Percentiles rank a stretch among this genome's conserved stretches.
Evolutionary conservation across 2,113 vertebrate genomes (phyloP).

Genomic region (Enhydra lutris): DNA sequence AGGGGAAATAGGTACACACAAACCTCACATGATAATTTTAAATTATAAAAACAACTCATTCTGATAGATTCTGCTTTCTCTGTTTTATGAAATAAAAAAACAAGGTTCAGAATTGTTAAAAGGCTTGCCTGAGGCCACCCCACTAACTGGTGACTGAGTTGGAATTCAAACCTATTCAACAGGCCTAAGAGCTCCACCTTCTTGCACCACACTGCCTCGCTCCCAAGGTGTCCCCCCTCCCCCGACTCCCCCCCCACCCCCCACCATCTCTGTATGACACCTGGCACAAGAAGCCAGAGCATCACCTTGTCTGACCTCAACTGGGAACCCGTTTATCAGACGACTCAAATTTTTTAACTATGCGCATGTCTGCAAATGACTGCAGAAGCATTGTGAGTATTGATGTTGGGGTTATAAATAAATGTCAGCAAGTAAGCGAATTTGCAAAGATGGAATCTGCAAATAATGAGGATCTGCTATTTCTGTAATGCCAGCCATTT

Average conservation of each 20-base stretch:
- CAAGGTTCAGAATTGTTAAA: not conserved
- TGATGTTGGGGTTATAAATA: not conserved
- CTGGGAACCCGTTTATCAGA: not conserved
- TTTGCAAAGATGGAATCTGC: not conserved
- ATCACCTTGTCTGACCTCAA: not conserved
- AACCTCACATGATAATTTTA: not conserved
- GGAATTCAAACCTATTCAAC: not conserved
- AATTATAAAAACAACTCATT: not conserved
- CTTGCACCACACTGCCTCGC: too few relatives aligned
- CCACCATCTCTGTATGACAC: not conserved
- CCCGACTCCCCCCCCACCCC: rapidly evolving
- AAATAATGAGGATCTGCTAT: not conserved
- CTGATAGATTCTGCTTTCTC: not conserved
- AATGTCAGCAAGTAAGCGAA: not conserved
- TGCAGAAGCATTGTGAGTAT: not conserved
- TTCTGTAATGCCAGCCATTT: not conserved
- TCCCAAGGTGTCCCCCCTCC: too few relatives aligned
- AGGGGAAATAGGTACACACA: not conserved
- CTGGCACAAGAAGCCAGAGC: not conserved
- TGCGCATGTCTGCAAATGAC: not conserved
- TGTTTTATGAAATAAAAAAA: not conserved
- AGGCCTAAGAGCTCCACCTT: not conserved
- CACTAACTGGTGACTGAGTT: not conserved
- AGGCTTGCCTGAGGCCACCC: not conserved
- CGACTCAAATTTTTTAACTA: not conserved